phyloP scores from a whole-genome alignment of 2,113 vertebrate species.

The Bombycilla garrulus region DNA sequence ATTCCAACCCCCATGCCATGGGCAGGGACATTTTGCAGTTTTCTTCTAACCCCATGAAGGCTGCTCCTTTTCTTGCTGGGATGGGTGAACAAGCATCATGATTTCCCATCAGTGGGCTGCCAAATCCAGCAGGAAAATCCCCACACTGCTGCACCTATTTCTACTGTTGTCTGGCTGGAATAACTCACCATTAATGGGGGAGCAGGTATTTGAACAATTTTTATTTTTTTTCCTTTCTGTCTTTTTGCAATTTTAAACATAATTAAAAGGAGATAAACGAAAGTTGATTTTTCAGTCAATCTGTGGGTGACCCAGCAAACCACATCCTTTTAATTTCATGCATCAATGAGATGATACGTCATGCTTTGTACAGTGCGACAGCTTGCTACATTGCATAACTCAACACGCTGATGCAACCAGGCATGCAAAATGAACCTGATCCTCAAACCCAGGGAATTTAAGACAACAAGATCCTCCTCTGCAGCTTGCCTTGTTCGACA shows the following conservation, averaged over 20 bases:
- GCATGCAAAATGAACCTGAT: slow-evolving; percentile 66
- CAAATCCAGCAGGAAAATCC: not conserved
- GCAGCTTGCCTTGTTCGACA: slow-evolving; percentile 11
- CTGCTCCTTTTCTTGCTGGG: not conserved
- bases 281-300: slow-evolving; percentile 69
- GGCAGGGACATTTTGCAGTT: not conserved
- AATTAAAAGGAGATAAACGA: slow-evolving; percentile 72
- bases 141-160: not conserved
- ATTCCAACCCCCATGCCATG: not conserved
- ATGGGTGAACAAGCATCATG: not conserved
- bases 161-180: not conserved
- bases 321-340: slow-evolving; percentile 82
- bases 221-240: not conserved
- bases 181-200: not conserved
- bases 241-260: slow-evolving; percentile 29
- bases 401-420: slow-evolving; percentile 62
- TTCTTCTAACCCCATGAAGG: not conserved
- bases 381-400: slow-evolving; percentile 77
- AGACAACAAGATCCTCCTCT: slow-evolving; percentile 29
- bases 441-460: slow-evolving; percentile 13
- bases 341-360: slow-evolving; percentile 67
- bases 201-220: not conserved
- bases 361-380: slow-evolving; percentile 68
- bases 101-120: not conserved
- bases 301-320: slow-evolving; percentile 75